Conservation (phyloP, 2,797 vertebrate genomes). For the Meda fulgida region DNA sequence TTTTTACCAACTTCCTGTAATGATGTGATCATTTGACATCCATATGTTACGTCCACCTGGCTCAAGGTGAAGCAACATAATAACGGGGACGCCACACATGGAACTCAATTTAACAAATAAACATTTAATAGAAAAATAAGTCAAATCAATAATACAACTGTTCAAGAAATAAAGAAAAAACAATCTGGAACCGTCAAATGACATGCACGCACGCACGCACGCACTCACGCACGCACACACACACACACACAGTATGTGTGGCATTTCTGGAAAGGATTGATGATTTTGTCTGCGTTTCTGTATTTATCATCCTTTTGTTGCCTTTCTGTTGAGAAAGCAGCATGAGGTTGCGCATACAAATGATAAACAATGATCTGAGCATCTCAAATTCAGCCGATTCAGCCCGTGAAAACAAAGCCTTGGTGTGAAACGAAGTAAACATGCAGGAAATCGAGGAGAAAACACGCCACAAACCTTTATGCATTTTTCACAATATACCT, state of each 20-base stretch:
- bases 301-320: constrained; percentile 62
- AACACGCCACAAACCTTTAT: constrained; percentile 79
- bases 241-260: not conserved
- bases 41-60: no score
- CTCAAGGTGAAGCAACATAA: no score
- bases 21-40: constrained; percentile 2
- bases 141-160: no score
- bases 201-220: rapidly evolving
- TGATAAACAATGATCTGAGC: constrained; percentile 69
- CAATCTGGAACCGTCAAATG: no score
- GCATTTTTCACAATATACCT: constrained; percentile 88
- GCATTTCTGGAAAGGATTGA: constrained; percentile 18
- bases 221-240: no score
- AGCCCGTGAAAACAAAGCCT: constrained; percentile 62
- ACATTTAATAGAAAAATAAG: no score
- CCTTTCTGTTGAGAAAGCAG: constrained; percentile 68
- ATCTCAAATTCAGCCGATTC: constrained; percentile 59
- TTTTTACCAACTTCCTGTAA: not conserved
- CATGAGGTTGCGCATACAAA: constrained; percentile 77
- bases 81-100: no score
- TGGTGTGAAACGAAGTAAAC: constrained; percentile 68
- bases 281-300: constrained; percentile 59
- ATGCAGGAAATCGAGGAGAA: constrained; percentile 65
- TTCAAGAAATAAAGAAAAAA: no score
- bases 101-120: no score